A percentile compares a stretch with the other conserved stretches of the same genome.
These are phyloP conservation scores for Montipora capitata DNA, from an alignment of 92 coral and sea anemone species.

Conservation along the genomic window DNA sequence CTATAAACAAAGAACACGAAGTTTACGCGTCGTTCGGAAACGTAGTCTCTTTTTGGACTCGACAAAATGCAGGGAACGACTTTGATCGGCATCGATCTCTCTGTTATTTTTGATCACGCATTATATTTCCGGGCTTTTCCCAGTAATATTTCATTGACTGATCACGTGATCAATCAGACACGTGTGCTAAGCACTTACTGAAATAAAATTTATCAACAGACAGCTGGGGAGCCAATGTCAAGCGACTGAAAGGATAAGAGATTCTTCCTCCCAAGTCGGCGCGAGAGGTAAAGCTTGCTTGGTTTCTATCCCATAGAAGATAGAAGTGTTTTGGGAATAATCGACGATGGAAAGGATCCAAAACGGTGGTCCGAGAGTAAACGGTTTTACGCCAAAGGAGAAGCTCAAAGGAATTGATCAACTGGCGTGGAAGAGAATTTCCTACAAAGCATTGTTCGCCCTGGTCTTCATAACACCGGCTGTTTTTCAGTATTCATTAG, in stretches of 20 bases:
- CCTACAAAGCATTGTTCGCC: conserved; percentile 83
- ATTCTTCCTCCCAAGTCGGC: background rate
- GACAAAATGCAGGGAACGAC: background rate
- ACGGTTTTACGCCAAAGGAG: conserved; percentile 76
- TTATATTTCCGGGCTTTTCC: conserved; percentile 36
- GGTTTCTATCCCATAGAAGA: background rate
- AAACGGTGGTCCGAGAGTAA: conserved; percentile 62
- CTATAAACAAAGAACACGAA: background rate
- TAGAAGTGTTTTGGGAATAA: background rate
- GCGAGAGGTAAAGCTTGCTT: background rate
- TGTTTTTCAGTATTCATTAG: conserved; percentile 79
- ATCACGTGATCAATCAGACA: conserved; percentile 48
- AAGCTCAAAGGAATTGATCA: conserved; percentile 80
- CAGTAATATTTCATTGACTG: background rate
- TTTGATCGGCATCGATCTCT: background rate
- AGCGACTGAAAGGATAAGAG: background rate
- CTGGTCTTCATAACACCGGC: conserved; percentile 87
- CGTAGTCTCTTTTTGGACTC: background rate
- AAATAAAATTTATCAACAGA: conserved; percentile 23
- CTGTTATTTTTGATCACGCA: background rate
- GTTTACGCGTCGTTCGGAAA: background rate
- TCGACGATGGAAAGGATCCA: conserved; percentile 45
- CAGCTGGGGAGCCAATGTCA: conserved; percentile 59
- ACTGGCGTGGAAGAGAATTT: conserved; percentile 93
- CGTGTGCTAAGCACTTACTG: conserved; percentile 23